Percentiles rank a stretch among this genome's conserved stretches.
These are phyloP conservation scores for Danaus chrysippus DNA, from an alignment of 2,888 invertebrate species.

Conservation along the genomic window DNA sequence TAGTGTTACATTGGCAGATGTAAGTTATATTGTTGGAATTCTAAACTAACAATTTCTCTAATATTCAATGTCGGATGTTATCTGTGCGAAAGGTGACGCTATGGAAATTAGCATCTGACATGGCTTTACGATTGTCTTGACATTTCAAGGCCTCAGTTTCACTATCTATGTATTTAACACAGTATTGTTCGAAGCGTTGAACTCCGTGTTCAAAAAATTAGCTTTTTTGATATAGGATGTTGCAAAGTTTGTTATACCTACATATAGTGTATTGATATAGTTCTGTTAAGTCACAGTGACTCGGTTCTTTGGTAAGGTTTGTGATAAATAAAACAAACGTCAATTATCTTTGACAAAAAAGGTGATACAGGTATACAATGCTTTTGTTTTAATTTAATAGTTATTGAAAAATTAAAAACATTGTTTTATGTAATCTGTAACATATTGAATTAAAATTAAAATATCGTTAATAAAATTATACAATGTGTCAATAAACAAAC, in stretches of 20 bases:
- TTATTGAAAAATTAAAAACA: no score
- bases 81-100: conserved; percentile 70
- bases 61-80: conserved; percentile 29
- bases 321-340: no score
- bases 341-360: no score
- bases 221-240: conserved; percentile 47
- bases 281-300: no score
- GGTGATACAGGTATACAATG: no score
- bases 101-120: conserved; percentile 71
- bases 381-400: no score
- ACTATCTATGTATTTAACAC: conserved; percentile 55
- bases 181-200: conserved; percentile 50
- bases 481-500: conserved; percentile 43
- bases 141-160: conserved; percentile 62
- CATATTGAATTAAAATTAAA: conserved; percentile 22
- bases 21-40: conserved; percentile 19
- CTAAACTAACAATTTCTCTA: conserved; percentile 11
- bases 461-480: conserved; percentile 24
- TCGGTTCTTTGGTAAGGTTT: no score
- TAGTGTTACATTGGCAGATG: neutral
- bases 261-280: no score
- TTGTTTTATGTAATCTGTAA: no score
- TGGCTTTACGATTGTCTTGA: conserved; percentile 53
- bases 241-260: neutral
- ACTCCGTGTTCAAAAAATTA: conserved; percentile 47